Evolutionary conservation across 2,888 invertebrate species (phyloP).

Genomic region (Tetrapedia diversipes): DNA sequence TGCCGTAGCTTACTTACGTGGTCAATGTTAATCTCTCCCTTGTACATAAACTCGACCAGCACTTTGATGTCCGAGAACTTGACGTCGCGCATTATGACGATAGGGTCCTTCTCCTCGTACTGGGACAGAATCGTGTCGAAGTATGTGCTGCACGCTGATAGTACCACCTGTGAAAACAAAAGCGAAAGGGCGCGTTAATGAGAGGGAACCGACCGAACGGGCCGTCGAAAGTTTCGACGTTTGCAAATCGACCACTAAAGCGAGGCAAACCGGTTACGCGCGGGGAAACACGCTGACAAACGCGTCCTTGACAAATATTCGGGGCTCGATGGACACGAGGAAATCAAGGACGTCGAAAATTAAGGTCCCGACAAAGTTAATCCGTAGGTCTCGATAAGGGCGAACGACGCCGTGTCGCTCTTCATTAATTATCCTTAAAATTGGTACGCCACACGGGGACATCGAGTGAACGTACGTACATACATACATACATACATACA

Average conservation of each 20-base stretch:
- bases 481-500: background rate
- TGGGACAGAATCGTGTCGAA: slow-evolving; percentile 94
- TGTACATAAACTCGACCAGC: slow-evolving; percentile 97
- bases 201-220: background rate
- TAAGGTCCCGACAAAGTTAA: slow-evolving; percentile 43
- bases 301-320: slow-evolving; percentile 41
- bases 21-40: slow-evolving; percentile 97
- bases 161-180: slow-evolving; percentile 87
- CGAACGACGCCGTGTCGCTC: slow-evolving; percentile 47
- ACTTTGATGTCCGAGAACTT: slow-evolving; percentile 95
- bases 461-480: background rate
- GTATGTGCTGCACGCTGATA: slow-evolving; percentile 96
- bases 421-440: slow-evolving; percentile 59
- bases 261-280: slow-evolving; percentile 23
- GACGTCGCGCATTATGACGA: slow-evolving; percentile 94
- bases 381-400: slow-evolving; percentile 43
- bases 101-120: slow-evolving; percentile 91
- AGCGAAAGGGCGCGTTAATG: slow-evolving; percentile 3
- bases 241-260: slow-evolving; percentile 17
- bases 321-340: slow-evolving; percentile 20
- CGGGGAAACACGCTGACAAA: slow-evolving; percentile 5
- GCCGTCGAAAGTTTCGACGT: slow-evolving; percentile 8
- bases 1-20: slow-evolving; percentile 88
- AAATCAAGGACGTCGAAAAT: slow-evolving; percentile 39
- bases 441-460: slow-evolving; percentile 18